Evolutionary conservation across 2,113 vertebrate species (phyloP), one percentile per base, ranked within the genome.

Genomic region (Empidonax traillii): DNA sequence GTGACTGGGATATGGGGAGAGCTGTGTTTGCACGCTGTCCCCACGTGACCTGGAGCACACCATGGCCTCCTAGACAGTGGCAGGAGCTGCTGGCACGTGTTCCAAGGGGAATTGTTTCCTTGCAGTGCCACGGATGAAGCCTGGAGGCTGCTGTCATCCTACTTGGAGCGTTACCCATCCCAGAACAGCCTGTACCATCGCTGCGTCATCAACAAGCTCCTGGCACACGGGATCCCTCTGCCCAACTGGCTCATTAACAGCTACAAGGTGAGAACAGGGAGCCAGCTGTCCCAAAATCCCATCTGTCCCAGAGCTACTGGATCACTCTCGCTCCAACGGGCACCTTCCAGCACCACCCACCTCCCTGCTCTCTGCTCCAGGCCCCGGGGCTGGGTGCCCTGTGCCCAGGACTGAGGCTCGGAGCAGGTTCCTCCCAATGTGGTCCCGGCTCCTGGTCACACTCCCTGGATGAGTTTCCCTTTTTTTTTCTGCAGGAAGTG

Each of bases 201-300:
- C 75, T 98, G 98, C 9, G 99, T 99, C 79, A 99, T 99, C 97
- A 98, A 98, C 96, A 99, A 99, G 97, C 98, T 99, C 85, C 93
- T 99, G 94, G 98, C 98, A 2, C 99, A 99, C 0, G 99, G 99
- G 1, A 97, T 99, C 3, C 99, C 99, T 8, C 97, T 99, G 65
- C 99, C 99, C 74, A 99, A 98, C 93, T 99, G 99, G 99, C 98
- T 99, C 87, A 96, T 99, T 59, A 99, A 98, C 87, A 98, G 98
- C 37, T 99, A 99, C 94, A 99, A 99, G 98, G 99, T 99, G 71
- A 91, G 73, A 24, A 35, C 22, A 31, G 31, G 65, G 67, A 31
- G 43, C 30, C 12, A 31, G 25, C 74, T 59, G 77, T 58, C 65
- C 71, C 55, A 21, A 44, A 71, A 49, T 56, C 62, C 55, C 47